Evolutionary conservation across 2,113 vertebrate genomes (phyloP).

Genomic region (Ailurus styani): DNA sequence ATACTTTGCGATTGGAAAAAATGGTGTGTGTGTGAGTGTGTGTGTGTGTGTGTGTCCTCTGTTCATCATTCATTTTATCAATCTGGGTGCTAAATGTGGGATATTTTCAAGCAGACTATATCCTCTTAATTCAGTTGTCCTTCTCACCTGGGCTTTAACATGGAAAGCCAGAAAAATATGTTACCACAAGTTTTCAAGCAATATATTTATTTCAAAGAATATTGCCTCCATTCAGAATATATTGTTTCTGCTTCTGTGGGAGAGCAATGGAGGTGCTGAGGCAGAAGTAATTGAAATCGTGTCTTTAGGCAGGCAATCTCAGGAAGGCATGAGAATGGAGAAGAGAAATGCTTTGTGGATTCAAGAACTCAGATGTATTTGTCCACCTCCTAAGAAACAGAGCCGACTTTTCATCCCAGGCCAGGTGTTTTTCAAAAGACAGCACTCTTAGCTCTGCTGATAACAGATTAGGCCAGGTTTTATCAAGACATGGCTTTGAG

Average conservation of each 20-base stretch:
- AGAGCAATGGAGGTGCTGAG: background rate
- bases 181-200: background rate
- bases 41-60: background rate
- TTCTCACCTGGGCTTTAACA: background rate
- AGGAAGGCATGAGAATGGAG: background rate
- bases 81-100: background rate
- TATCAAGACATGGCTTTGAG: background rate
- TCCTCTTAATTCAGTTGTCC: background rate
- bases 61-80: background rate
- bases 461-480: background rate
- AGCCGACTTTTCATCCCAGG: background rate
- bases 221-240: background rate
- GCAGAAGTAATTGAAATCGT: background rate
- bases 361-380: background rate
- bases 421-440: background rate
- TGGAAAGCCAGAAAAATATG: background rate
- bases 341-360: background rate
- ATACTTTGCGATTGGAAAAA: background rate
- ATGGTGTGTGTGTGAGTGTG: background rate
- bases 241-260: background rate
- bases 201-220: background rate
- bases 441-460: background rate
- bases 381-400: background rate
- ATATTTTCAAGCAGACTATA: background rate
- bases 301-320: background rate